Evolutionary conservation across 1,140 invertebrate species (phyloP).

Genomic region (Prorops nasuta): DNA sequence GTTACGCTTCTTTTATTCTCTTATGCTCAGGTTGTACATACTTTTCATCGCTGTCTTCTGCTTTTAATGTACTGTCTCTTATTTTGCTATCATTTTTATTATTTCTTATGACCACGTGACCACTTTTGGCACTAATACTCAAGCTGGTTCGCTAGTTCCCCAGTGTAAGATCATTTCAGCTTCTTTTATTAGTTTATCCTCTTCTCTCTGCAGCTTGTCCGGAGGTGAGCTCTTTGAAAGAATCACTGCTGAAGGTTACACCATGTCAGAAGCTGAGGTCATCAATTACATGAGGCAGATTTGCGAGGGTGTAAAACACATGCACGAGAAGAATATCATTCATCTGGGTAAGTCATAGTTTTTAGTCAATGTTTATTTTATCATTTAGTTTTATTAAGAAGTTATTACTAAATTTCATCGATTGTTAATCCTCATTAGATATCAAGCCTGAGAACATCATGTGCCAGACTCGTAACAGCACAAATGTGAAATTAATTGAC

Average conservation of each 20-base stretch:
- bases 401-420: not conserved
- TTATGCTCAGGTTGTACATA: too few species aligned
- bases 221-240: conserved; percentile 98
- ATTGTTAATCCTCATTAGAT: too few species aligned
- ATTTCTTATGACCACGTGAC: not conserved
- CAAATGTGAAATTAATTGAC: conserved; percentile 97
- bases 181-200: conserved; percentile 8
- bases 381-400: not conserved
- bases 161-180: not conserved
- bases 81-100: too few species aligned
- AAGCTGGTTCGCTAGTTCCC: not conserved
- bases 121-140: not conserved
- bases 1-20: conserved; percentile 31
- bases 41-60: too few species aligned
- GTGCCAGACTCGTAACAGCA: conserved; percentile 94
- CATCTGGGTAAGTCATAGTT: conserved; percentile 73
- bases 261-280: conserved; percentile 98
- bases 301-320: conserved; percentile 96
- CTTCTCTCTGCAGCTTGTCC: conserved; percentile 71
- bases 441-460: conserved; percentile 99
- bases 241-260: conserved; percentile 95
- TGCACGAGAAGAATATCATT: conserved; percentile 99
- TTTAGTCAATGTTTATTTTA: not conserved
- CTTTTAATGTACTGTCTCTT: too few species aligned
- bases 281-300: conserved; percentile 99